Conservation (phyloP, 2,113 vertebrate genomes). For the Siniperca chuatsi region DNA sequence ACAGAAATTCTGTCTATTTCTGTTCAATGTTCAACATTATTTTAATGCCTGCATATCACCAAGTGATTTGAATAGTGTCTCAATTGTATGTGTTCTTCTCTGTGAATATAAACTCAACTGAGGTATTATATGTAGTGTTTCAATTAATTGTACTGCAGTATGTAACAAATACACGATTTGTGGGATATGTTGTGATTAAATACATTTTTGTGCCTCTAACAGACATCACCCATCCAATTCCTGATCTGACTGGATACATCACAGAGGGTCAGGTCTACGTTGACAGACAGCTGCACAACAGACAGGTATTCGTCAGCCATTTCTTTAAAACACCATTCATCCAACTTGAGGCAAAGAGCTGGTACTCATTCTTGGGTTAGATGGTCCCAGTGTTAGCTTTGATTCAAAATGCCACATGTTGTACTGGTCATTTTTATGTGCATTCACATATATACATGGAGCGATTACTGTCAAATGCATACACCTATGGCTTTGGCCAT, state of each 20-base stretch:
- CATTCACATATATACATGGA: not conserved
- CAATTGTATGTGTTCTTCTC: not conserved
- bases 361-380: not conserved
- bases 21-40: not conserved
- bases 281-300: slow-evolving; percentile 88
- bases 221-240: slow-evolving; percentile 90
- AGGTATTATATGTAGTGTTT: not conserved
- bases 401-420: not conserved
- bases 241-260: slow-evolving; percentile 89
- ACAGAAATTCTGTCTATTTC: slow-evolving; percentile 1
- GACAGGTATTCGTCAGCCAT: slow-evolving; percentile 80
- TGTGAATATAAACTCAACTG: not conserved
- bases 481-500: not conserved
- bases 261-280: slow-evolving; percentile 89
- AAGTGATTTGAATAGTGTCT: not conserved
- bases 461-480: not conserved
- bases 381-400: not conserved
- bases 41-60: not conserved
- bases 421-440: no score
- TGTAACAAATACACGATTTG: not conserved
- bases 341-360: not conserved
- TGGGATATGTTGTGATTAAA: not conserved
- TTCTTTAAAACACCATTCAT: not conserved
- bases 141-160: not conserved
- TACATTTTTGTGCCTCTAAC: slow-evolving; percentile 11